Evolutionary conservation across 2,797 vertebrate genomes (phyloP).

Genomic region (Sebastes iracundus): DNA sequence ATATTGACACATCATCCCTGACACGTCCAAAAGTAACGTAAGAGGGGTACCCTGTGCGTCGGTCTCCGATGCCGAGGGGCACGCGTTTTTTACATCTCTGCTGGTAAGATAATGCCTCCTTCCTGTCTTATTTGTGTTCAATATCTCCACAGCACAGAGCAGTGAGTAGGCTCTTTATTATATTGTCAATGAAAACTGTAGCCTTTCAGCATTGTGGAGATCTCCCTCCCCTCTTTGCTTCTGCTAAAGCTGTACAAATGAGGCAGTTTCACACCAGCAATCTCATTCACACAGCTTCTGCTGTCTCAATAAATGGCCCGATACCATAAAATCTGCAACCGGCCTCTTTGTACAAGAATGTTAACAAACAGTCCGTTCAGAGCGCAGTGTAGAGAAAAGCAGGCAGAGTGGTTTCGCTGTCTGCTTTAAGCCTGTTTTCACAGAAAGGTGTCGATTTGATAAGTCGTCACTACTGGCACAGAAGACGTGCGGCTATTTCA

Average conservation of each 20-base stretch:
- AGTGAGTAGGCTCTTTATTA: not conserved
- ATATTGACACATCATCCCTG: too few relatives aligned
- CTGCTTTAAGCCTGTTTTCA: constrained; percentile 49
- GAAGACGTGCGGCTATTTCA: constrained; percentile 38
- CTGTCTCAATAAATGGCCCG: constrained; percentile 48
- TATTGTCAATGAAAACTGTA: constrained; percentile 22
- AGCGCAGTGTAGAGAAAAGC: constrained; percentile 28
- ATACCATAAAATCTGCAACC: constrained; percentile 54
- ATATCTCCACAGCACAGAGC: not conserved
- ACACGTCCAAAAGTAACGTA: too few relatives aligned
- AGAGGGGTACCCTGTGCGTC: too few relatives aligned
- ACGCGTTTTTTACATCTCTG: not conserved
- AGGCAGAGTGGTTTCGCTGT: constrained; percentile 24
- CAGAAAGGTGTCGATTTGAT: constrained; percentile 44
- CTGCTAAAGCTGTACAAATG: constrained; percentile 54
- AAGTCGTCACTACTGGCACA: constrained; percentile 29
- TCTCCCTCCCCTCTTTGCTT: constrained; percentile 26
- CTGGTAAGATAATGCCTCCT: not conserved
- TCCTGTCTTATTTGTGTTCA: not conserved
- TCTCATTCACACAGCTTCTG: constrained; percentile 62
- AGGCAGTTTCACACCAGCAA: constrained; percentile 59
- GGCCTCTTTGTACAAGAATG: constrained; percentile 34
- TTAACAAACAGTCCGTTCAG: constrained; percentile 41
- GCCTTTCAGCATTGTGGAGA: constrained; percentile 23
- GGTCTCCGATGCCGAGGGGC: too few relatives aligned